Conservation (phyloP, 1,140 invertebrate species). For the Paraescarpia echinospica region DNA sequence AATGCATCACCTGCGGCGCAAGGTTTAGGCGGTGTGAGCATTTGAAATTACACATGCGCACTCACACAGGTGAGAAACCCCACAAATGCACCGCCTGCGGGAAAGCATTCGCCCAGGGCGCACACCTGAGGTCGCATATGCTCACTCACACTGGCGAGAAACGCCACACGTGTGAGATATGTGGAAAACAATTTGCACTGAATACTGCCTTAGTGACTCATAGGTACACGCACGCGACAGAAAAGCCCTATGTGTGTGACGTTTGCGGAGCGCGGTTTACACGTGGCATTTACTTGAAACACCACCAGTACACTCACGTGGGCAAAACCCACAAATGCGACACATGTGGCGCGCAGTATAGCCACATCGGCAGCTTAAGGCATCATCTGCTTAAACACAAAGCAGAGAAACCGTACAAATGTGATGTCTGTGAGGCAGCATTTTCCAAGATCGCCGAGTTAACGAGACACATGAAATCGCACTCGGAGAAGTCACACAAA, state of each 20-base stretch:
- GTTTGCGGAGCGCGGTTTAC: conserved; percentile 25
- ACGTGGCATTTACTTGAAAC: background rate
- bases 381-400: background rate
- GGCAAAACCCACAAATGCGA: background rate
- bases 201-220: too few relatives aligned
- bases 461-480: too few relatives aligned
- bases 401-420: background rate
- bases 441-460: background rate
- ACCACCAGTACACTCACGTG: background rate
- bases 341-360: background rate
- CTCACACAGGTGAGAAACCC: conserved; percentile 38
- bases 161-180: background rate
- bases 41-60: conserved; percentile 73
- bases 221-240: too few relatives aligned
- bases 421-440: background rate
- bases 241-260: conserved; percentile 18
- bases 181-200: too few relatives aligned
- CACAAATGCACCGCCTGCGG: conserved; percentile 66
- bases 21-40: conserved; percentile 93
- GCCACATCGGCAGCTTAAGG: background rate
- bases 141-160: background rate
- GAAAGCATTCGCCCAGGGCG: background rate
- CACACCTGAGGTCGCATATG: background rate
- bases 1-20: conserved; percentile 95
- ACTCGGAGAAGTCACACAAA: too few relatives aligned